A percentile compares a stretch with the other conserved stretches of the same genome.
These are phyloP conservation scores for Calliopum simillimum DNA, from an alignment of 2,888 invertebrate genomes.

Conservation along the genomic window DNA sequence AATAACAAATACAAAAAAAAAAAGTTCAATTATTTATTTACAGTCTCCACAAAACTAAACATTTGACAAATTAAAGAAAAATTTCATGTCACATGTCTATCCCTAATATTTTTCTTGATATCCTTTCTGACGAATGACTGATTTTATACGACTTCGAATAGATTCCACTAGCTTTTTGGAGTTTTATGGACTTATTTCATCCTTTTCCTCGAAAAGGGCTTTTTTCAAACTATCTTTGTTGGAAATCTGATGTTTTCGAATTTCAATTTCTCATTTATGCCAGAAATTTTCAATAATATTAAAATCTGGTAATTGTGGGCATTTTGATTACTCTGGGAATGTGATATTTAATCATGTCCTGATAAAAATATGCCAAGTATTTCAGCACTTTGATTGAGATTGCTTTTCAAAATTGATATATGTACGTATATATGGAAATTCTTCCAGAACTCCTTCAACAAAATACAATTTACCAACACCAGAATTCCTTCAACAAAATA, in stretches of 20 bases:
- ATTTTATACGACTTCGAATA: conserved; percentile 4
- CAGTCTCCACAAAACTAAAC: no score
- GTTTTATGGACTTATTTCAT: conserved; percentile 4
- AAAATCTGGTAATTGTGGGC: conserved; percentile 12
- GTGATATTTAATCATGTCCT: background rate
- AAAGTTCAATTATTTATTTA: no score
- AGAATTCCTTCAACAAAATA: background rate
- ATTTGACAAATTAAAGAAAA: no score
- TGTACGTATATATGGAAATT: background rate
- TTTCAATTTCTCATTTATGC: background rate
- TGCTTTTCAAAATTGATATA: conserved; percentile 8
- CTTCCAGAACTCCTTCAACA: no score
- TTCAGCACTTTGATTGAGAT: no score
- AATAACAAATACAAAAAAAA: no score
- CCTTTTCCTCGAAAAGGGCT: conserved; percentile 2
- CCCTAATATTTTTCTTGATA: no score
- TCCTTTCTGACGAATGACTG: background rate
- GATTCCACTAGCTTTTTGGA: conserved; percentile 11
- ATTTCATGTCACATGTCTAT: no score
- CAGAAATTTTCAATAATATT: background rate
- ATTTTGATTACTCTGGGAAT: conserved; percentile 2
- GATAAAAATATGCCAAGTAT: no score
- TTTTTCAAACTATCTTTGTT: no score
- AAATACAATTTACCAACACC: no score
- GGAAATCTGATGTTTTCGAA: no score